Conservation (phyloP, 2,797 vertebrate species). For the Hoplostethus atlanticus region DNA sequence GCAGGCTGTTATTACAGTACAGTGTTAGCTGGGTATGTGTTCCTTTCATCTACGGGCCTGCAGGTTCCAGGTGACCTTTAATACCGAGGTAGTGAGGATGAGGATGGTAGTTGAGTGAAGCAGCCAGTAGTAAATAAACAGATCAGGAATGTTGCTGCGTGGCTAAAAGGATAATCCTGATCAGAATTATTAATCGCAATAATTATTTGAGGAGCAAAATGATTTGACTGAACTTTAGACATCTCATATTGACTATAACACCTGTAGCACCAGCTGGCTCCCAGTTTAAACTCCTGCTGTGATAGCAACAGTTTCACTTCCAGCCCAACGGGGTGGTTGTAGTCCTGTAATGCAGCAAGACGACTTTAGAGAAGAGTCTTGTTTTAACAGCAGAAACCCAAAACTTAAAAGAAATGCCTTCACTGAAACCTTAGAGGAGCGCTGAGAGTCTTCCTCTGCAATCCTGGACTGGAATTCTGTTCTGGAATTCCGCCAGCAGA, state of each 20-base stretch:
- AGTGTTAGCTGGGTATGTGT: not conserved
- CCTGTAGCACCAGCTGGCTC: too few relatives aligned
- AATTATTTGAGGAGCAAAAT: too few relatives aligned
- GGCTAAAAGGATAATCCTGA: too few relatives aligned
- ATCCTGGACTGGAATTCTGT: slow-evolving; percentile 50
- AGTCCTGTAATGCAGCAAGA: not conserved
- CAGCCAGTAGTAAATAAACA: too few relatives aligned
- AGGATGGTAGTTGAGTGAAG: not conserved
- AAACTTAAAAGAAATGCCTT: slow-evolving; percentile 46
- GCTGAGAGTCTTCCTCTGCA: slow-evolving; percentile 13
- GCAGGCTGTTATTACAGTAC: slow-evolving; percentile 42
- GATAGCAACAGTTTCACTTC: not conserved
- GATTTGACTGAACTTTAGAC: too few relatives aligned
- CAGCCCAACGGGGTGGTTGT: not conserved
- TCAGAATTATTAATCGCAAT: too few relatives aligned
- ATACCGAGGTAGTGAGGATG: not conserved
- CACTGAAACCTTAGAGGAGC: slow-evolving; percentile 44
- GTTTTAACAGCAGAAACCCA: slow-evolving; percentile 25
- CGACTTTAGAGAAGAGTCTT: slow-evolving; percentile 20
- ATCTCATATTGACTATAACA: too few relatives aligned
- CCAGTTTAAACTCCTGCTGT: not conserved
- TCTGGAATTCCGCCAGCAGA: slow-evolving; percentile 38
- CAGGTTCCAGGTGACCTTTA: not conserved
- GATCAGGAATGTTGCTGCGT: too few relatives aligned
- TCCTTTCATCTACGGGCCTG: slow-evolving; percentile 30